Evolutionary conservation across 2,113 vertebrate species (phyloP).

Genomic region (Illadopsis cleaveri): DNA sequence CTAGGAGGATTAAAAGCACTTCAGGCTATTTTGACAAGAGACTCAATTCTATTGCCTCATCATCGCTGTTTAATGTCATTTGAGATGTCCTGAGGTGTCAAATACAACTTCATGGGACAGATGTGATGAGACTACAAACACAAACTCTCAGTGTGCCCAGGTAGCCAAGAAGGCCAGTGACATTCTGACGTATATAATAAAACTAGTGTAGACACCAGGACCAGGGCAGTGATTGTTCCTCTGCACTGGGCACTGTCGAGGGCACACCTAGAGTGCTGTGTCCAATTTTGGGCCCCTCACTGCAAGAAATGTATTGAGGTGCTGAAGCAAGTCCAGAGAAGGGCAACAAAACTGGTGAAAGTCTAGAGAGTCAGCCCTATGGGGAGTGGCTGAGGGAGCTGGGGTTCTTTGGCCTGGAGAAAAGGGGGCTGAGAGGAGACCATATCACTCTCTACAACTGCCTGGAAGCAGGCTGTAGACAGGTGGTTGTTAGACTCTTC

Average conservation of each 20-base stretch:
- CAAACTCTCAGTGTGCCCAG: background rate
- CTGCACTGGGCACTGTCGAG: background rate
- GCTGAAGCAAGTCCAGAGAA: accelerated
- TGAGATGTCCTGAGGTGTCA: background rate
- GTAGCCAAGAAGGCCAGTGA: background rate
- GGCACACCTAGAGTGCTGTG: accelerated
- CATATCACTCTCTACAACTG: background rate
- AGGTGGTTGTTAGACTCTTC: background rate
- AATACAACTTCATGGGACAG: background rate
- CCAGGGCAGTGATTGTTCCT: too few species aligned
- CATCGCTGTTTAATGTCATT: background rate
- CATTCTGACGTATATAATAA: background rate
- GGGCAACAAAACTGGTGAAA: background rate
- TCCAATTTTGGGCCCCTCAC: background rate
- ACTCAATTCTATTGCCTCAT: background rate
- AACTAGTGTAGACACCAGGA: background rate
- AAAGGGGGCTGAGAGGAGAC: background rate
- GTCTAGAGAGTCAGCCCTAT: background rate
- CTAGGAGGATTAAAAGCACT: background rate
- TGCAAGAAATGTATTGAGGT: background rate
- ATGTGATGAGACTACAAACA: background rate
- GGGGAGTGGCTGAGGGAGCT: background rate
- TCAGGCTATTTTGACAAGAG: background rate
- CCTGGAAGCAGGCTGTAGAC: background rate
- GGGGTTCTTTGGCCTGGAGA: background rate